These are phyloP conservation scores for Coptodon rendalli DNA, from an alignment of 2,113 vertebrate species.

Conservation along the genomic window DNA sequence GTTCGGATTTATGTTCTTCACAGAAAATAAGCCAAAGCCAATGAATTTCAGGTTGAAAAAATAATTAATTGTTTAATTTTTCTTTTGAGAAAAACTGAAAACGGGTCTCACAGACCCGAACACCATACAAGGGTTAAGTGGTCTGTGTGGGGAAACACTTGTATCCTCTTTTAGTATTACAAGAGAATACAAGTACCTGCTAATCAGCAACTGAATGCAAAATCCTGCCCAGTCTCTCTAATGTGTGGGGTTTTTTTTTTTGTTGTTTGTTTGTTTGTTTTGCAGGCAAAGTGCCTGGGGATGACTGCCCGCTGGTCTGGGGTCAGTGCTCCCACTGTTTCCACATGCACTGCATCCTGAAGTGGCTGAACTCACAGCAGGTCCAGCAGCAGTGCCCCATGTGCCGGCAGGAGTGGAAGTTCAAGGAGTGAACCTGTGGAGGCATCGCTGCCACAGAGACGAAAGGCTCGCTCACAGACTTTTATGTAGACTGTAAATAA, in stretches of 20 bases:
- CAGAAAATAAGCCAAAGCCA: too few relatives aligned
- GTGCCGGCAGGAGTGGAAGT: constrained; percentile 98
- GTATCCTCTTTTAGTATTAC: neutral
- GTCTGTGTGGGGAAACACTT: neutral
- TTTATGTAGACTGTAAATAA: constrained; percentile 27
- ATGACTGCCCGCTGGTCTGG: constrained; percentile 96
- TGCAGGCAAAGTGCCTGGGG: constrained; percentile 91
- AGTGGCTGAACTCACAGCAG: constrained; percentile 97
- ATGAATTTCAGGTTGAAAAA: too few relatives aligned
- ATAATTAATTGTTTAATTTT: too few relatives aligned
- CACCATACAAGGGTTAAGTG: too few relatives aligned
- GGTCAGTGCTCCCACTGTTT: constrained; percentile 97
- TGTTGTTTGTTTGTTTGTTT: neutral
- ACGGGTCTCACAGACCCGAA: too few relatives aligned
- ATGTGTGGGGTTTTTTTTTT: neutral
- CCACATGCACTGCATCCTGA: constrained; percentile 98
- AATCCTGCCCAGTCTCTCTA: neutral
- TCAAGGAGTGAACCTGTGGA: constrained; percentile 80
- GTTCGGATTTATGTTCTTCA: too few relatives aligned
- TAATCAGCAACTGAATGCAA: neutral
- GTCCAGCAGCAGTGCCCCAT: constrained; percentile 97
- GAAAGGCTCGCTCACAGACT: neutral
- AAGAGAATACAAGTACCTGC: accelerated
- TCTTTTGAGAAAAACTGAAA: too few relatives aligned
- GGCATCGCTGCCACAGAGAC: neutral